Conservation (phyloP, 2,888 invertebrate species). For the Pelosia muscerda region DNA sequence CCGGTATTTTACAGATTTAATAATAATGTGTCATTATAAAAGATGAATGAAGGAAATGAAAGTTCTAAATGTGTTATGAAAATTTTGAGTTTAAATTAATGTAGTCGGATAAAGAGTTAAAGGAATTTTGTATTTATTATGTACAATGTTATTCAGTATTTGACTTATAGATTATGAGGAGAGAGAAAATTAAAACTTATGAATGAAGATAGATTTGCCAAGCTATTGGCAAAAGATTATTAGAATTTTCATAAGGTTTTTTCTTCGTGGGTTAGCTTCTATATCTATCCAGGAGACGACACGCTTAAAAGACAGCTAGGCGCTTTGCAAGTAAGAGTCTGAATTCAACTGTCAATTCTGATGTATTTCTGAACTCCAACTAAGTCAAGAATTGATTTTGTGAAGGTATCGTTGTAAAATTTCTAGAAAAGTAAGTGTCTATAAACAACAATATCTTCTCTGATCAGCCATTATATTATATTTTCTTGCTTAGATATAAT, state of each 20-base stretch:
- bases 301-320: not conserved
- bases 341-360: not conserved
- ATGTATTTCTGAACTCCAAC: not conserved
- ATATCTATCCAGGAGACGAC: not conserved
- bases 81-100: not conserved
- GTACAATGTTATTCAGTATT: not conserved
- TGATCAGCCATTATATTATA: too few relatives aligned
- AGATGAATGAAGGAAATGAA: slow-evolving; percentile 24
- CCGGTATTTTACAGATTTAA: slow-evolving; percentile 33
- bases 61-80: slow-evolving; percentile 16
- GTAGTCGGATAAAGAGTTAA: not conserved
- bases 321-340: not conserved
- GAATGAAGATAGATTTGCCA: not conserved
- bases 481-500: too few relatives aligned
- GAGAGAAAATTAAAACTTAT: not conserved
- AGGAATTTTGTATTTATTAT: not conserved
- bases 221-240: not conserved
- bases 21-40: slow-evolving; percentile 27
- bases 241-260: not conserved
- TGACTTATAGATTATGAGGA: not conserved
- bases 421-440: too few relatives aligned
- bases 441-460: too few relatives aligned
- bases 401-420: not conserved
- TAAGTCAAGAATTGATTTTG: not conserved
- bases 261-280: not conserved